Evolutionary conservation across 2,113 vertebrate species (phyloP).

Genomic region (Psammodynastes pulverulentus): DNA sequence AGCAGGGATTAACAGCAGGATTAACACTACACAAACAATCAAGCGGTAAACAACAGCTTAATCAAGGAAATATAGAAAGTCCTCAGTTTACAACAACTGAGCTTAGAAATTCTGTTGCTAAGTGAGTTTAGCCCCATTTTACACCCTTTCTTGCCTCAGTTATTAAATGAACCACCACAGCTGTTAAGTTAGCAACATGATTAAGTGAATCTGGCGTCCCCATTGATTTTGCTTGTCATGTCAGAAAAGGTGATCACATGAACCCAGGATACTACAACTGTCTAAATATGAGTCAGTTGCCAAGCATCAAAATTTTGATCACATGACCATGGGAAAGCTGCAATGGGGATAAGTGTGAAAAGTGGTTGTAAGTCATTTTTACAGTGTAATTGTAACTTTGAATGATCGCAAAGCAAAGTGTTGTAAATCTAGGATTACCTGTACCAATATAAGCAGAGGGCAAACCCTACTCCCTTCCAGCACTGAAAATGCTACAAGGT

Average conservation of each 20-base stretch:
- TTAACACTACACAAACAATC: background rate
- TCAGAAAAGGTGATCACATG: background rate
- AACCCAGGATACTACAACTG: background rate
- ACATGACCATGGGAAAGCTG: background rate
- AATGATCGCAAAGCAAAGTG: background rate
- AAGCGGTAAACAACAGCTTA: background rate
- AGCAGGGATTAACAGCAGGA: background rate
- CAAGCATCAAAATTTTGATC: background rate
- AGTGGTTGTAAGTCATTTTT: background rate
- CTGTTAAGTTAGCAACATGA: background rate
- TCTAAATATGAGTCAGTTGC: background rate
- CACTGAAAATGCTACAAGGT: background rate
- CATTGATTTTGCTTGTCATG: background rate
- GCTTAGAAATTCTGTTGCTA: background rate
- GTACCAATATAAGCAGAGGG: background rate
- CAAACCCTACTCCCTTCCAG: background rate
- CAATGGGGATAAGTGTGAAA: background rate
- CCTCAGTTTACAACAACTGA: background rate
- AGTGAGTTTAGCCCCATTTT: background rate
- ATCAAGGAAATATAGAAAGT: background rate
- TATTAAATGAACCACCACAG: background rate
- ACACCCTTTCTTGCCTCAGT: background rate
- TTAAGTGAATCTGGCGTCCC: background rate
- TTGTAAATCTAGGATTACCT: background rate
- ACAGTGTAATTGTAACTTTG: background rate